phyloP scores from a whole-genome alignment of 1,140 invertebrate genomes.

The Hestina assimilis region DNA sequence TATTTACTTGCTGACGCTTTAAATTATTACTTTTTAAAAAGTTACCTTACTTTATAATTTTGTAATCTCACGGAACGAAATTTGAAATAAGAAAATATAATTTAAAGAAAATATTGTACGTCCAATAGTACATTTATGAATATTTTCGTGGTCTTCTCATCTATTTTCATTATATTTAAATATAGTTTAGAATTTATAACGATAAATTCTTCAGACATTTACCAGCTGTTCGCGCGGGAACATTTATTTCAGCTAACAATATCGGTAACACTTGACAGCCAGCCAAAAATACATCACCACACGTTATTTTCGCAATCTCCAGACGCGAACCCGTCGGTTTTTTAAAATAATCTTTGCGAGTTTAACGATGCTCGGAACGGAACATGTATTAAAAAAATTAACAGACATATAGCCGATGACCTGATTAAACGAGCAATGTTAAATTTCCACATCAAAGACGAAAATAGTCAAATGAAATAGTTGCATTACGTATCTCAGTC shows the following conservation, averaged over 20 bases:
- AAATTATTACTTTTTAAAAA: too few relatives aligned
- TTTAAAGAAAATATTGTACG: too few relatives aligned
- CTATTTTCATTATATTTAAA: neutral
- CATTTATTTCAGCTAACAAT: conserved; percentile 52
- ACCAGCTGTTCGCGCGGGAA: conserved; percentile 30
- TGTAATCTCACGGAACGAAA: too few relatives aligned
- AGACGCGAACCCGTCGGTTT: conserved; percentile 24
- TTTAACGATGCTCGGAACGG: conserved; percentile 24
- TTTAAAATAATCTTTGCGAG: conserved; percentile 26
- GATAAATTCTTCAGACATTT: conserved; percentile 15
- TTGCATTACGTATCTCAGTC: too few relatives aligned
- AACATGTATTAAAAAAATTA: conserved; percentile 26
- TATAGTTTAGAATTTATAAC: neutral
- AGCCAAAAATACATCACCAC: conserved; percentile 50
- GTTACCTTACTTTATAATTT: too few relatives aligned
- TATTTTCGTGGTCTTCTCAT: too few relatives aligned
- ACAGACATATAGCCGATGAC: neutral
- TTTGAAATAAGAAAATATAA: too few relatives aligned
- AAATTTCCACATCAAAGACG: neutral
- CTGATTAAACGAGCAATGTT: conserved; percentile 6
- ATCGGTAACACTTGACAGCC: conserved; percentile 48
- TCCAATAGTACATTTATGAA: too few relatives aligned
- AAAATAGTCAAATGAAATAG: too few relatives aligned
- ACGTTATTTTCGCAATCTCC: conserved; percentile 49
- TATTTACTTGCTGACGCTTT: too few relatives aligned